Evolutionary conservation across 2,888 invertebrate genomes (phyloP).

Genomic region (Torymus texanus): DNA sequence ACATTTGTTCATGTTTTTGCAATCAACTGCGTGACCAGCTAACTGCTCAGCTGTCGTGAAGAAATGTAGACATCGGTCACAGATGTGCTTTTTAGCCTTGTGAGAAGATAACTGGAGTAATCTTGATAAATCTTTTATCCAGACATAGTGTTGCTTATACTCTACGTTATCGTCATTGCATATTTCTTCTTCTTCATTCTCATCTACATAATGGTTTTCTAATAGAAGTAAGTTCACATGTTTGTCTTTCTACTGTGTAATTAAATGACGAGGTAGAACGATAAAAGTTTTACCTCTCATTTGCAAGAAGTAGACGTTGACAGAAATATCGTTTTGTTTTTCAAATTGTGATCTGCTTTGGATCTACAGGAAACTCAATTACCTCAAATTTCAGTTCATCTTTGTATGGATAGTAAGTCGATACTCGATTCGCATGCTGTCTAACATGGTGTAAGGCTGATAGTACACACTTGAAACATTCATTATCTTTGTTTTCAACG

Average conservation of each 20-base stretch:
- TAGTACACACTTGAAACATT: too few species aligned
- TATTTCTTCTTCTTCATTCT: not conserved
- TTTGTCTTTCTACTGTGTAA: not conserved
- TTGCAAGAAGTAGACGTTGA: conserved; percentile 35
- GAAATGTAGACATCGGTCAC: conserved; percentile 53
- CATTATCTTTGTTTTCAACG: too few species aligned
- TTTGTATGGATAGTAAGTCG: not conserved
- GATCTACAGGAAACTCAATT: conserved; percentile 38
- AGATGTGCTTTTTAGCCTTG: conserved; percentile 21
- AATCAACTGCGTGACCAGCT: conserved; percentile 44
- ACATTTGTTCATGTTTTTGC: conserved; percentile 32
- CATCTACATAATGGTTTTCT: conserved; percentile 5
- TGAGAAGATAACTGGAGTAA: conserved; percentile 41
- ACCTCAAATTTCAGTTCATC: conserved; percentile 42
- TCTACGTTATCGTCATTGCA: not conserved
- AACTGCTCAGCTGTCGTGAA: conserved; percentile 34
- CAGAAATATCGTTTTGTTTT: conserved; percentile 23
- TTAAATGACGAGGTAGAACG: not conserved
- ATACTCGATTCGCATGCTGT: too few species aligned
- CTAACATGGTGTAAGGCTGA: too few species aligned
- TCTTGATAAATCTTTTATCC: conserved; percentile 53
- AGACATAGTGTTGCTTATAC: conserved; percentile 33
- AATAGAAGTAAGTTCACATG: conserved; percentile 10
- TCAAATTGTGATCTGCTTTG: conserved; percentile 27
- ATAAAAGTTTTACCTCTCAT: conserved; percentile 2